Evolutionary conservation across 1,140 invertebrate genomes (phyloP), one percentile per base, ranked within the genome.

Genomic region (Bursaphelenchus mucronatus): DNA sequence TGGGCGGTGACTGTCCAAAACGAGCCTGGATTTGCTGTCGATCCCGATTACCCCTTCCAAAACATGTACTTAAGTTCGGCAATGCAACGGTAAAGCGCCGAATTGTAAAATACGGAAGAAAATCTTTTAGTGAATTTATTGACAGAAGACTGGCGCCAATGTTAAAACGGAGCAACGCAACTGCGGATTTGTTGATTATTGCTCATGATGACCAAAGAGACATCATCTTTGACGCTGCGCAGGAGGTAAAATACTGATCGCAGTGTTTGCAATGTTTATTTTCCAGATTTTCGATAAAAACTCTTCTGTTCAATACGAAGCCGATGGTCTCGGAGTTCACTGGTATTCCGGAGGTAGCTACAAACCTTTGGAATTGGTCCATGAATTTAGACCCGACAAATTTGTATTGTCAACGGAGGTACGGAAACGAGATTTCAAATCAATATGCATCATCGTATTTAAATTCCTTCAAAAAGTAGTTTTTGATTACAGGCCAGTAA

Each of bases 1-100:
- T 50, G 15, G 39, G 57, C 17, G 41, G 56, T 68, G 17, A 44
- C 45, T 15, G 3, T 61, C 30, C 67, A 55, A 44, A 46, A 46
- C 21, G 57, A 59, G 40, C 57, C 57, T n/a, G 57, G 45, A n/a
- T 44, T 44, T 39, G 57, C 40, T 17, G 57, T 13, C 2, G 13
- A n/a, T 11, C 13, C 10, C 62, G 30, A 75, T 87, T 50, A 66
- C 78, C 8, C 78, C 86, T 86, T 86, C 84, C 19, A 41, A 88
- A 10, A 87, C 86, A 5, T 82, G 85, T 63, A 66, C 8, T 13
- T 65, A 86, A 67, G 86, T 86, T 75, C 86, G 86, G 72, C 86
- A 86, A 15, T 70, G 72, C 7, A 61, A 57, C 40, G 70, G 65
- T 19, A 39, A 47, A 3, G 70, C n/a, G n/a, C n/a, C n/a, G n/a